A percentile compares a stretch with the other conserved stretches of the same genome.
These are phyloP conservation scores for Flexamia atlantica DNA, from an alignment of 2,888 invertebrate genomes.

Conservation along the genomic window DNA sequence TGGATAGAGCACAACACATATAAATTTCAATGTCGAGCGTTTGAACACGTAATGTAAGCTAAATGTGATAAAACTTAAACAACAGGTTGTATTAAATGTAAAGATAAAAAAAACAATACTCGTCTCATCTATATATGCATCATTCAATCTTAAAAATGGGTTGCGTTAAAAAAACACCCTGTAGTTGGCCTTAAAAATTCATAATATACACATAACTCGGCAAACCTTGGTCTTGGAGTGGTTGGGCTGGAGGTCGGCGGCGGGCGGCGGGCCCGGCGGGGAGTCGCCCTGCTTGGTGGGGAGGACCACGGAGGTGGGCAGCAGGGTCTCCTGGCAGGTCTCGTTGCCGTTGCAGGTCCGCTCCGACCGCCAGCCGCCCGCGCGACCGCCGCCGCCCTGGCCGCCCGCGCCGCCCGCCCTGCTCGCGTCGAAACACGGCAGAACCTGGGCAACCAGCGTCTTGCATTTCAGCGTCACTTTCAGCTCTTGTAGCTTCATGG, in stretches of 20 bases:
- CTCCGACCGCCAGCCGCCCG: slow-evolving; percentile 79
- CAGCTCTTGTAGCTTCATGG: neutral
- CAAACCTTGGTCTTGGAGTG: slow-evolving; percentile 9
- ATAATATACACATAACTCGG: no score
- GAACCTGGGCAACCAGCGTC: slow-evolving; percentile 74
- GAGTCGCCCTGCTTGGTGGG: slow-evolving; percentile 59
- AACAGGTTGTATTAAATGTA: no score
- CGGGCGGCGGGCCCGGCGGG: slow-evolving; percentile 40
- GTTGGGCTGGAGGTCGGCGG: neutral
- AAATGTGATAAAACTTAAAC: no score
- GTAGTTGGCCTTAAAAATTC: no score
- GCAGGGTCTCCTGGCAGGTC: slow-evolving; percentile 83
- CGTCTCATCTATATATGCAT: no score
- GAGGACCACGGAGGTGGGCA: slow-evolving; percentile 74
- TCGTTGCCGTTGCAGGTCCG: slow-evolving; percentile 87
- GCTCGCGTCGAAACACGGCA: slow-evolving; percentile 79
- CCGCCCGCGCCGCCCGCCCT: slow-evolving; percentile 72
- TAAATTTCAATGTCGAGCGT: no score
- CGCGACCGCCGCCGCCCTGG: slow-evolving; percentile 72
- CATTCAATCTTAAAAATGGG: no score
- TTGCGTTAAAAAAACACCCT: no score
- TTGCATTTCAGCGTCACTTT: slow-evolving; percentile 27
- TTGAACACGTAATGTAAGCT: no score
- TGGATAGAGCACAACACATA: no score
- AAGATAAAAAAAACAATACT: no score